Evolutionary conservation across 2,888 invertebrate species (phyloP), one percentile per base, ranked within the genome.

Genomic region (Melitaea athalia): DNA sequence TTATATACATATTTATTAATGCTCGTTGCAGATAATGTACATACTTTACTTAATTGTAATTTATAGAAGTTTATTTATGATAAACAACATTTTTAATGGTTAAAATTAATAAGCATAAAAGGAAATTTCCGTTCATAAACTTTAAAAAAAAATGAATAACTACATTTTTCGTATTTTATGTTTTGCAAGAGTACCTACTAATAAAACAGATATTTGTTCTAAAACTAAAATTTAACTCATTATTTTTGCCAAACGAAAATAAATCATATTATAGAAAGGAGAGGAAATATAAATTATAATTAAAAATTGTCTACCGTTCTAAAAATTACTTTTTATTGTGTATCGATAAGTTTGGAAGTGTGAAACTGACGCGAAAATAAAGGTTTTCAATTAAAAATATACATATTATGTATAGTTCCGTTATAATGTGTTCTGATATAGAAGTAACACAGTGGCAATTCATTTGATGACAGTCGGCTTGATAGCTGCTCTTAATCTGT

Each of bases 401-500:
- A 38, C 8, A 8, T 38, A 7, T 7, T 7, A 38, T 8, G 8
- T 3, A 7, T 38, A 38, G 8, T 38, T 38, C 4, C 38, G 52
- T 33, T 38, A 12, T 42, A 38, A 59, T 68, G 45, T 47, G 60
- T 33, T 53, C 64, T 43, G 42, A 15, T 68, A 69, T 59, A 66
- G 52, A 68, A 50, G 63, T 71, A 72, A 66, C 71, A 59, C 68
- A 71, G 69, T 70, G 59, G 68, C 74, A 73, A 71, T 73, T 71
- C 68, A 72, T 74, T 73, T 75, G 68, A 72, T 66, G 65, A 64
- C 69, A 69, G 70, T 65, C 69, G 63, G 67, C 67, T 67, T 55
- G 66, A 66, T 66, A 61, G 70, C 70, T 73, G 68, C 69, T 73
- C 72, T 75, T 74, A 74, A 75, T 75, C 72, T 74, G 64, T 70